Evolutionary conservation across 2,888 invertebrate species (phyloP), one percentile per base, ranked within the genome.

Genomic region (Chaetoderma sp.): DNA sequence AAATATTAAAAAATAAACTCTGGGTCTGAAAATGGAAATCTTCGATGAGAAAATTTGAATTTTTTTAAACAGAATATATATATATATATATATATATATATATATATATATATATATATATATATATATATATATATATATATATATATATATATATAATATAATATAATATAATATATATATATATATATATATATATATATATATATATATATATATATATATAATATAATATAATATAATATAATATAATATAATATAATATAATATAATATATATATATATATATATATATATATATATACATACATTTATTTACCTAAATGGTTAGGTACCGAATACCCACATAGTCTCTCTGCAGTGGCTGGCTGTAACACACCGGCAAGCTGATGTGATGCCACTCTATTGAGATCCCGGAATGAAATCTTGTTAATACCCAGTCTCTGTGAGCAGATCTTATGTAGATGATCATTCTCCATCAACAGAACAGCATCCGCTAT

Each of bases 401-500:
- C 82, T 60, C 72, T 73, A 61, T 86, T 86, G 32, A 86, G 81
- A 67, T 84, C 83, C 45, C 67, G 62, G 62, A 86, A 82, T 8
- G 82, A 80, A 25, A 86, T 78, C 47, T 82, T 79, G 65, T 83
- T 82, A 3, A 86, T 79, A 47, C 78, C 78, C 54, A 86, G 68
- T 13, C 83, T 74, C 65, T 81, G 79, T 0, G 79, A 73, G 68
- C 86, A 86, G 30, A 85, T 80, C 58, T 82, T 79, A 52, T 86
- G 84, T 16, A 87, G 74, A 61, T 77, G 72, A 65, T 87, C 87
- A 73, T 87, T 87, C 65, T 86, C 83, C 76, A 86, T 79, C 4
- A 85, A 70, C 4, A 87, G 68, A 4, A 87, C 61, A 3, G 83
- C 85, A 71, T 87, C 87, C 0, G 84, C 75, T 18, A 76, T 78